phyloP scores from a whole-genome alignment of 2,888 invertebrate genomes.

The Elegia similella region DNA sequence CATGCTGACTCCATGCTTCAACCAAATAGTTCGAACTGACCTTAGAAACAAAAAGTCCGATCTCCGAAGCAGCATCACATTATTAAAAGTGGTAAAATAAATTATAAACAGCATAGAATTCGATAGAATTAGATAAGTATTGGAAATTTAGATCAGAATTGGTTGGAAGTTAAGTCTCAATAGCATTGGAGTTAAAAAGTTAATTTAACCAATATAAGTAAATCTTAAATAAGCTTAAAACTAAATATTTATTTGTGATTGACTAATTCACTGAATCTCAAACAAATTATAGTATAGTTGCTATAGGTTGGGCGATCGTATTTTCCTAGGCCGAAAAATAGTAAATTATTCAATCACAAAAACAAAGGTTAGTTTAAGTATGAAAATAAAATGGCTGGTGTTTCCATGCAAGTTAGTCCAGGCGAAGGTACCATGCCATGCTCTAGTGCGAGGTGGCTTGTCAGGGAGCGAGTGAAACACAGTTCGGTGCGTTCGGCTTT shows the following conservation, averaged over 20 bases:
- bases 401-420: constrained; percentile 67
- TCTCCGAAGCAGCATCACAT: constrained; percentile 79
- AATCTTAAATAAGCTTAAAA: constrained; percentile 35
- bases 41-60: constrained; percentile 74
- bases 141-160: constrained; percentile 16
- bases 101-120: constrained; percentile 41
- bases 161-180: constrained; percentile 23
- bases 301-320: constrained; percentile 7
- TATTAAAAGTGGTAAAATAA: constrained; percentile 67
- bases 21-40: constrained; percentile 65
- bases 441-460: constrained; percentile 67
- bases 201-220: constrained; percentile 21
- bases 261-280: constrained; percentile 38
- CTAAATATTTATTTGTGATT: constrained; percentile 39
- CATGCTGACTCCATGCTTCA: constrained; percentile 76
- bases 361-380: constrained; percentile 33
- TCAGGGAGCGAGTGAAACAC: constrained; percentile 79
- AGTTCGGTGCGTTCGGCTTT: constrained; percentile 77
- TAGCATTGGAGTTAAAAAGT: constrained; percentile 23
- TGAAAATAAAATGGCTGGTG: constrained; percentile 34
- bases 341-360: constrained; percentile 49
- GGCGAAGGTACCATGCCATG: constrained; percentile 68
- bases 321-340: constrained; percentile 21
- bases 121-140: constrained; percentile 30
- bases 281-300: constrained; percentile 22